Evolutionary conservation across 2,888 invertebrate genomes (phyloP), one percentile per base, ranked within the genome.

Genomic region (Cyclophora albipunctata): DNA sequence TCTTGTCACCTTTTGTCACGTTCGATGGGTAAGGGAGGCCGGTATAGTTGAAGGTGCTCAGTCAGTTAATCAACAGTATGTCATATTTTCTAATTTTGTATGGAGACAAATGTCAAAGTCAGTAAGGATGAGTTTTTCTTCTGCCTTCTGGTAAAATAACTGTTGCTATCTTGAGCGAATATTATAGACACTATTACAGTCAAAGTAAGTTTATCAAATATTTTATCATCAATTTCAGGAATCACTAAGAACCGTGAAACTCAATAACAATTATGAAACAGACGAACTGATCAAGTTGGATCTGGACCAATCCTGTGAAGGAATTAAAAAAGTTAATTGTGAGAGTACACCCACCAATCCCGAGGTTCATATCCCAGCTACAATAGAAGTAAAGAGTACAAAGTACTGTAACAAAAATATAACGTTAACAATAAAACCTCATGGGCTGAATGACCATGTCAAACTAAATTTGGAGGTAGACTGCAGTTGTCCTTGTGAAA

Each of bases 401-500:
- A 3, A 84, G 84, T 47, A 64, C 62, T 35, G 54, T 20, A 20
- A 20, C n/a, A 52, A 3, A 48, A 52, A 4, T 50, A 43, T 40
- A 34, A 6, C 35, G 73, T 7, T 34, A 34, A 54, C 51, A 6
- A 55, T 77, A 4, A 58, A 63, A 2, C 94, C 95, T 0, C 90
- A 91, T 6, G 93, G 92, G 6, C 73, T 95, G 4, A 87, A 91
- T 45, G 95, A 96, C 67, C 90, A 89, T 54, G 77, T 96, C 20
- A 80, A 71, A 2, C 83, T 97, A 42, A 88, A 93, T 45, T 71
- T 96, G 42, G 91, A 93, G 55, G 87, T 94, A n/a, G 78, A 92
- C 42, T 96, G 96, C 70, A 90, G 92, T 57, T 96, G 96, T 73
- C 89, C 91, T 4, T 96, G 96, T 77, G 94, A 94, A 67, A 81